Conservation (phyloP, 2,888 invertebrate species). For the Automeris io region DNA sequence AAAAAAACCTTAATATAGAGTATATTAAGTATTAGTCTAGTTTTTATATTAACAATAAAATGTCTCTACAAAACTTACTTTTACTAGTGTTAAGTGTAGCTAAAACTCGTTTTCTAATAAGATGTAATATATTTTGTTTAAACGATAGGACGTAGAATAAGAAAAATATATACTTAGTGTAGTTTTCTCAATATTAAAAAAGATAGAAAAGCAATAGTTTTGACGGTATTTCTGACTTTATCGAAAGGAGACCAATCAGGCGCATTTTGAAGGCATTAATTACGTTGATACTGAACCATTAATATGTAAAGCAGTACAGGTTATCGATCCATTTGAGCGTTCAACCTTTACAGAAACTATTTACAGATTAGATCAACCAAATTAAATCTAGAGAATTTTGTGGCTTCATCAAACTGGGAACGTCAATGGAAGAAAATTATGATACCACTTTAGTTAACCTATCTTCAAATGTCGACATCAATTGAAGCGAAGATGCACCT, state of each 20-base stretch:
- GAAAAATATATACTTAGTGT: no score
- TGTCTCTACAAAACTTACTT: no score
- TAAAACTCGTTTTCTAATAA: no score
- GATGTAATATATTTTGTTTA: no score
- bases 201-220: no score
- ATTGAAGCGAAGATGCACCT: not conserved
- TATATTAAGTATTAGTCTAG: no score
- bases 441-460: not conserved
- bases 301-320: slow-evolving; percentile 52
- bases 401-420: slow-evolving; percentile 21
- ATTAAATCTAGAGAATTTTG: slow-evolving; percentile 22
- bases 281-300: slow-evolving; percentile 67
- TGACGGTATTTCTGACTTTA: slow-evolving; percentile 57
- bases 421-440: slow-evolving; percentile 9
- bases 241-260: slow-evolving; percentile 54
- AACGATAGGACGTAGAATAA: not conserved
- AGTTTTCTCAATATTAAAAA: no score
- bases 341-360: slow-evolving; percentile 16
- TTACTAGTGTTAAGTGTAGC: no score
- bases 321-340: slow-evolving; percentile 49
- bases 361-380: slow-evolving; percentile 17
- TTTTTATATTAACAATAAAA: no score
- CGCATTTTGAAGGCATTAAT: slow-evolving; percentile 64
- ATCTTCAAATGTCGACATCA: not conserved
- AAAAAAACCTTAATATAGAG: no score